Conservation (phyloP, 2,888 invertebrate genomes). For the Eupithecia exiguata region DNA sequence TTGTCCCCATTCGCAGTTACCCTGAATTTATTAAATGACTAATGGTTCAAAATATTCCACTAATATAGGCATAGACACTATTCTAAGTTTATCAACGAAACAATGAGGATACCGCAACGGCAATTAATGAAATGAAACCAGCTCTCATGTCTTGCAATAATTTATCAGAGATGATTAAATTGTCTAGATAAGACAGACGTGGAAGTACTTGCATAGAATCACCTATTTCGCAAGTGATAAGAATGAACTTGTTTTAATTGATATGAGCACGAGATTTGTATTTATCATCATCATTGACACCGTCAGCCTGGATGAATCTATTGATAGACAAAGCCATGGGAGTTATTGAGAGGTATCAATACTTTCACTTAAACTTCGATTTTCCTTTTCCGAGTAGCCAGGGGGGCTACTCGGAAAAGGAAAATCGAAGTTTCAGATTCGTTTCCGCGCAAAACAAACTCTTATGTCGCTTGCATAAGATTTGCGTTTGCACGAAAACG, state of each 20-base stretch:
- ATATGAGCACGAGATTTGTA: slow-evolving; percentile 16
- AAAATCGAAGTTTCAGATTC: no score
- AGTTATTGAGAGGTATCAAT: no score
- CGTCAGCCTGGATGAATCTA: not conserved
- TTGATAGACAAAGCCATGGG: not conserved
- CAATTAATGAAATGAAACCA: slow-evolving; percentile 29
- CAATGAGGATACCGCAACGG: slow-evolving; percentile 20
- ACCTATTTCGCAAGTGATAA: slow-evolving; percentile 41
- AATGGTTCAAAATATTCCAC: slow-evolving; percentile 26
- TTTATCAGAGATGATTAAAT: slow-evolving; percentile 47
- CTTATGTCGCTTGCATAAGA: no score
- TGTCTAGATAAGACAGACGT: slow-evolving; percentile 49
- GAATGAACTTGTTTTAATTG: slow-evolving; percentile 27
- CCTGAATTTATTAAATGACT: slow-evolving; percentile 22
- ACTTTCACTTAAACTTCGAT: no score
- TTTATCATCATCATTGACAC: not conserved
- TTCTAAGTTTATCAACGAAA: slow-evolving; percentile 21
- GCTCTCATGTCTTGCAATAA: slow-evolving; percentile 39
- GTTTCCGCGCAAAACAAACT: no score
- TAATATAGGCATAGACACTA: slow-evolving; percentile 16
- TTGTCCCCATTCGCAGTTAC: slow-evolving; percentile 10
- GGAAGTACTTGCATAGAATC: slow-evolving; percentile 37
- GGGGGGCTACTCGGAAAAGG: no score
- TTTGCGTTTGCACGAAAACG: no score
- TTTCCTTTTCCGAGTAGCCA: no score